phyloP scores from a whole-genome alignment of 2,888 invertebrate genomes.

The Spicauda simplicius region DNA sequence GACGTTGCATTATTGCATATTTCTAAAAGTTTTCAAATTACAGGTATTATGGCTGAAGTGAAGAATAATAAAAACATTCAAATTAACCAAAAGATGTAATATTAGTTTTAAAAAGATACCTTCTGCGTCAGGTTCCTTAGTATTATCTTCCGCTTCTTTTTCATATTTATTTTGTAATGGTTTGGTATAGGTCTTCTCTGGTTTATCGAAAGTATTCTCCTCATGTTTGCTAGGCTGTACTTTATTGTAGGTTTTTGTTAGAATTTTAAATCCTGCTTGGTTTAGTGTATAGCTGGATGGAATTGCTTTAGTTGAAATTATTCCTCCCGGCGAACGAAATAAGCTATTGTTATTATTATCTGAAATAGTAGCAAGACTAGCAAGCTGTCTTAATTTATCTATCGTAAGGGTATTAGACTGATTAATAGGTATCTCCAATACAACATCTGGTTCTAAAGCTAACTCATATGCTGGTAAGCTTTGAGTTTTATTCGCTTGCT shows the following conservation, averaged over 20 bases:
- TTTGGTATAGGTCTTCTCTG: conserved; percentile 68
- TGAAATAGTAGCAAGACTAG: conserved; percentile 83
- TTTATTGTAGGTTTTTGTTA: conserved; percentile 88
- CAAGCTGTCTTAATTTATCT: conserved; percentile 81
- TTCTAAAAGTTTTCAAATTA: conserved; percentile 51
- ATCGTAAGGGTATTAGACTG: conserved; percentile 69
- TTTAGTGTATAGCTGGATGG: conserved; percentile 86
- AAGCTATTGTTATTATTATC: conserved; percentile 80
- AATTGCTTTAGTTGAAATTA: conserved; percentile 86
- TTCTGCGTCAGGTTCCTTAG: conserved; percentile 53
- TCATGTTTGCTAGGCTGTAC: conserved; percentile 76
- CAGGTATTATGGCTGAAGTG: not conserved
- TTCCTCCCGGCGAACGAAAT: conserved; percentile 75
- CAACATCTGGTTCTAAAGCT: conserved; percentile 73
- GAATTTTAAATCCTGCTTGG: conserved; percentile 87
- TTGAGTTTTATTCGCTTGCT: conserved; percentile 76
- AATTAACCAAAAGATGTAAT: conserved; percentile 8
- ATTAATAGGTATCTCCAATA: conserved; percentile 75
- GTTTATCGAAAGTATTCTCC: conserved; percentile 67
- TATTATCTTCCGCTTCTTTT: conserved; percentile 57
- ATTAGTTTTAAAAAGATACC: conserved; percentile 49
- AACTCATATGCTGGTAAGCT: conserved; percentile 74
- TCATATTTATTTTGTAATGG: conserved; percentile 55
- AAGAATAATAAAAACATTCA: not conserved
- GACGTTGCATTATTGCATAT: conserved; percentile 79